Evolutionary conservation across 2,113 vertebrate species (phyloP).

Genomic region (Prinia subflava): DNA sequence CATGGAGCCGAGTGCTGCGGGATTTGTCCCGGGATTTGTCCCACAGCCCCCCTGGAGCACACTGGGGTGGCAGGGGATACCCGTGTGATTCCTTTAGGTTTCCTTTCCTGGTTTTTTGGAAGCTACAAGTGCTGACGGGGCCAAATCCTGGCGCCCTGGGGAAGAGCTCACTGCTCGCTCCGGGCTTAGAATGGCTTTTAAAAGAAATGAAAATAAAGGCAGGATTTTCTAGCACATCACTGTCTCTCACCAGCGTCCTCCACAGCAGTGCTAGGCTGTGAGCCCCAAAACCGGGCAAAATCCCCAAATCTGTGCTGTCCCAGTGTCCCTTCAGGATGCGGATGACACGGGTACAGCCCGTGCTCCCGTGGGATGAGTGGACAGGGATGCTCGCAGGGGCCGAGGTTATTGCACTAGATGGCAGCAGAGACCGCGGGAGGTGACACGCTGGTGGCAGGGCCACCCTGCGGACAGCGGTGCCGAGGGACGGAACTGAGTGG

Average conservation of each 20-base stretch:
- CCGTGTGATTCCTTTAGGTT: background rate
- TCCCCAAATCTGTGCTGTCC: background rate
- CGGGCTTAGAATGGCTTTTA: background rate
- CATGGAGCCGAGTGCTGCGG: fast-evolving
- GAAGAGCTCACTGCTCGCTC: background rate
- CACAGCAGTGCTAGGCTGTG: fast-evolving
- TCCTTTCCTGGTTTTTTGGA: background rate
- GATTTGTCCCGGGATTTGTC: background rate
- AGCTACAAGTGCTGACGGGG: conserved; percentile 10
- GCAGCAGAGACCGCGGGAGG: background rate
- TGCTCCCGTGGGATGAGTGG: fast-evolving
- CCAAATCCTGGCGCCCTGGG: background rate
- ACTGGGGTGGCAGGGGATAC: fast-evolving
- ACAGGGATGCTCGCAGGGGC: background rate
- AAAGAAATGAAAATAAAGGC: conserved; percentile 6
- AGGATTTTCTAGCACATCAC: background rate
- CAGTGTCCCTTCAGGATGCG: fast-evolving
- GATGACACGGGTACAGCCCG: background rate
- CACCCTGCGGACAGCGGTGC: background rate
- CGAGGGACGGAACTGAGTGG: background rate
- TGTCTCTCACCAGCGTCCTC: background rate
- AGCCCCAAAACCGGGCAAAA: fast-evolving
- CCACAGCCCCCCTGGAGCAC: fast-evolving
- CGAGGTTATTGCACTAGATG: background rate
- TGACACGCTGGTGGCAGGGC: fast-evolving